phyloP scores from a whole-genome alignment of 2,888 invertebrate species.

The Nomada fucata region DNA sequence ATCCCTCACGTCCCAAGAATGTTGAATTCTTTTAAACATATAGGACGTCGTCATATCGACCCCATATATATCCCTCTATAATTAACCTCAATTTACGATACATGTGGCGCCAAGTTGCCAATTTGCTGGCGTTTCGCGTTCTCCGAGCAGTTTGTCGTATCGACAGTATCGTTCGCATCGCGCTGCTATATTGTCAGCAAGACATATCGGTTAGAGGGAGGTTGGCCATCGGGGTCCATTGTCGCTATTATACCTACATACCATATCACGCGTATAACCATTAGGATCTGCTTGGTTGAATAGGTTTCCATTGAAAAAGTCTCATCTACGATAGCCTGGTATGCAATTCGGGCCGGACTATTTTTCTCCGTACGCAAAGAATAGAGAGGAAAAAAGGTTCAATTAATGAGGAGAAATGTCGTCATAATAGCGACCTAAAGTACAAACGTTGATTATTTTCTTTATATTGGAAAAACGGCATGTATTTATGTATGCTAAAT shows the following conservation, averaged over 20 bases:
- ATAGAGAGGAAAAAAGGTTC: slow-evolving; percentile 6
- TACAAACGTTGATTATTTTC: not conserved
- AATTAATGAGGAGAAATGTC: slow-evolving; percentile 10
- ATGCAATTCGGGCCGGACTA: slow-evolving; percentile 12
- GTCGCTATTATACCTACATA: slow-evolving; percentile 4
- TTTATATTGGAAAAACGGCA: too few relatives aligned
- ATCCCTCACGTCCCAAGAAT: slow-evolving; percentile 23
- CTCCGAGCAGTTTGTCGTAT: slow-evolving; percentile 52
- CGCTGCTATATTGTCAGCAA: slow-evolving; percentile 50
- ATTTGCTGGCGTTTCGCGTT: slow-evolving; percentile 52
- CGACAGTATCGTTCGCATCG: slow-evolving; percentile 37
- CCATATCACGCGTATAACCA: not conserved
- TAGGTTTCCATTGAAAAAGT: slow-evolving; percentile 28
- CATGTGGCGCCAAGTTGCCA: slow-evolving; percentile 61
- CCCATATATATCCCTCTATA: slow-evolving; percentile 52
- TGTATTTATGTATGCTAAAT: too few relatives aligned
- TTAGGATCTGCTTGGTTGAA: slow-evolving; percentile 1
- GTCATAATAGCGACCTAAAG: slow-evolving; percentile 3
- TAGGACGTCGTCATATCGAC: slow-evolving; percentile 29
- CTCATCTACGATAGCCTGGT: slow-evolving; percentile 23
- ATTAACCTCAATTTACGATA: slow-evolving; percentile 54
- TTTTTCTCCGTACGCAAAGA: slow-evolving; percentile 17
- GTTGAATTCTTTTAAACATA: slow-evolving; percentile 34
- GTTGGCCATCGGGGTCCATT: slow-evolving; percentile 38
- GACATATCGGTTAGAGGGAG: slow-evolving; percentile 39